A percentile compares a stretch with the other conserved stretches of the same genome.
Evolutionary conservation across 2,888 invertebrate genomes (phyloP).

Genomic region (Drosophila mimica): DNA sequence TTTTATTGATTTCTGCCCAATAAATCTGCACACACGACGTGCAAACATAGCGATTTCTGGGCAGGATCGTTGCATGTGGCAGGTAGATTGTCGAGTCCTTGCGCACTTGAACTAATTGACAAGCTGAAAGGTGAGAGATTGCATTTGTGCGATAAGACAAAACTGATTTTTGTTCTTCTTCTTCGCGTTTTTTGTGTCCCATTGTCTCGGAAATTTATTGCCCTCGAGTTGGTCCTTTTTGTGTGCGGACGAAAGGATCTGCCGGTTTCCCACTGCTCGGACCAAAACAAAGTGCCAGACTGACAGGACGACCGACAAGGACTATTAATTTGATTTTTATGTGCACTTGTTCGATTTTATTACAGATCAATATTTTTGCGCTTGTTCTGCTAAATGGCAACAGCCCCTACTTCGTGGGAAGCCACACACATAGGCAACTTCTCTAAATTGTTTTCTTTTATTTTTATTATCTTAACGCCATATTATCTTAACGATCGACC

Average conservation of each 20-base stretch:
- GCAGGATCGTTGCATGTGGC: constrained; percentile 18
- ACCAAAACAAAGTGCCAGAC: constrained; percentile 77
- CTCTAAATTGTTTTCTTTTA: constrained; percentile 5
- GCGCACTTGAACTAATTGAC: constrained; percentile 79
- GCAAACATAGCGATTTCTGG: constrained; percentile 18
- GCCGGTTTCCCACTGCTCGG: constrained; percentile 75
- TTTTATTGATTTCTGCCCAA: constrained; percentile 68
- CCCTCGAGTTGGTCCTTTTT: constrained; percentile 51
- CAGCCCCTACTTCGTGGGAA: constrained; percentile 52
- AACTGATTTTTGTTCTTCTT: constrained; percentile 52
- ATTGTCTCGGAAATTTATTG: constrained; percentile 66
- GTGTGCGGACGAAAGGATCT: constrained; percentile 25
- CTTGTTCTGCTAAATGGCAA: constrained; percentile 55
- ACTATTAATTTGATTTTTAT: constrained; percentile 80
- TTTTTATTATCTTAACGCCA: constrained; percentile 46
- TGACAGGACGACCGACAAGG: constrained; percentile 65
- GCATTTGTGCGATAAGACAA: constrained; percentile 70
- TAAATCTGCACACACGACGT: constrained; percentile 39
- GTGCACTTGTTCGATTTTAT: constrained; percentile 73
- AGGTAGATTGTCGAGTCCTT: constrained; percentile 37
- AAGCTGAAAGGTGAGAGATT: constrained; percentile 77
- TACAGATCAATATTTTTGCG: constrained; percentile 75
- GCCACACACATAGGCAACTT: constrained; percentile 53
- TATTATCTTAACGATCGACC: constrained; percentile 30
- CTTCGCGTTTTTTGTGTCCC: constrained; percentile 25